These are phyloP conservation scores for Astatotilapia flaviijosephi DNA, from an alignment of 2,113 vertebrate species.

Conservation along the genomic window DNA sequence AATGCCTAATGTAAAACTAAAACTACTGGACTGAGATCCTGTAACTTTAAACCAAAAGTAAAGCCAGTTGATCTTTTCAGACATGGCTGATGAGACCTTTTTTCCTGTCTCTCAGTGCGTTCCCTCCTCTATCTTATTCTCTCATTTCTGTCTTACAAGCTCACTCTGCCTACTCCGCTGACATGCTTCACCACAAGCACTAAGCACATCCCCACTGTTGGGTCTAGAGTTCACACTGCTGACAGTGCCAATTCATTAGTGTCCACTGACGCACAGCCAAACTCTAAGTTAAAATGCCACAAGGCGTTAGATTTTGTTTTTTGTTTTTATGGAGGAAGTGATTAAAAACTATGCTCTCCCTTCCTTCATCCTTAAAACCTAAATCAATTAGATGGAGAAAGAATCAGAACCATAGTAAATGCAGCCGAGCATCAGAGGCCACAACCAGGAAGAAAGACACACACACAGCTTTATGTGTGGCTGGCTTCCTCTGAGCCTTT, in stretches of 20 bases:
- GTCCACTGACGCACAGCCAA: constrained; percentile 58
- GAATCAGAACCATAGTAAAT: constrained; percentile 16
- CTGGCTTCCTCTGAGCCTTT: constrained; percentile 60
- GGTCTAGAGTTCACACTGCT: constrained; percentile 46
- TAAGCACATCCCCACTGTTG: constrained; percentile 45
- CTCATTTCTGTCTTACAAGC: constrained; percentile 43
- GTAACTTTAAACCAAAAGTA: background rate
- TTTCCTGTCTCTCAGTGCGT: background rate
- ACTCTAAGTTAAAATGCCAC: constrained; percentile 47
- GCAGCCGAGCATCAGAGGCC: constrained; percentile 10
- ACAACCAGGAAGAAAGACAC: background rate
- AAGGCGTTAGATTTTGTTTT: constrained; percentile 14
- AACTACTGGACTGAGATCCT: constrained; percentile 40
- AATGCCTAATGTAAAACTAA: background rate
- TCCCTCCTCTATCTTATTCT: constrained; percentile 4
- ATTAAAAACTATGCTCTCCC: background rate
- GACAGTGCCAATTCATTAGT: constrained; percentile 68
- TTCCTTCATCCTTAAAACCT: background rate
- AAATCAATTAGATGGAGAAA: constrained; percentile 17
- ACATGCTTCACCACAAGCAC: constrained; percentile 51
- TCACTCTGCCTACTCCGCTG: constrained; percentile 14
- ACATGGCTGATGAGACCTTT: constrained; percentile 18
- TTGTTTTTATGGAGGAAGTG: background rate
- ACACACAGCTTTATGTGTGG: constrained; percentile 28
- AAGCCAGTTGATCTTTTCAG: constrained; percentile 38